Base-by-base conservation (phyloP, 2,888 invertebrate genomes). In the Aleiodes alternator region DNA sequence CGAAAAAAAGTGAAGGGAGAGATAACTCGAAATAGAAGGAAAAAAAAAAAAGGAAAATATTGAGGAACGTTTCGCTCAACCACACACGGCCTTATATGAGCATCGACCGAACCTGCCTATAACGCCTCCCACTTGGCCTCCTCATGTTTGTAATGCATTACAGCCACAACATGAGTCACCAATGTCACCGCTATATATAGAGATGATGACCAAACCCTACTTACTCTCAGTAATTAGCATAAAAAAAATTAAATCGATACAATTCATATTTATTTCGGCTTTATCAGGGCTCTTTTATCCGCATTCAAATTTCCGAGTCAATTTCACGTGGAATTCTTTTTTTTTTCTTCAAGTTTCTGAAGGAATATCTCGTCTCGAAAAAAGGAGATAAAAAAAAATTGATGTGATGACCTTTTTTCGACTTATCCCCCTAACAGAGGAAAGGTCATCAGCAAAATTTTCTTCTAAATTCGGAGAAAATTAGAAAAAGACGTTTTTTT, bases 121-220 rank as follows among this genome's bases (percentile, higher is more conserved):
- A 23, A 71, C 72, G 57, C 74, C 78, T 78, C 76, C 75, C 77
- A 79, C 76, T 43, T 66, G 43, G 55, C 71, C 69, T 75, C 71
- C 69, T 75, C 48, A 61, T 61, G 77, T 57, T 43, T 79, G 78
- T 79, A 73, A 81, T 73, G 77, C 76, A 80, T 78, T 81, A 79
- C 74, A 79, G 76, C 74, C 72, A 80, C 80, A 82, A 80, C 77
- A 83, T 88, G 88, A 89, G 83, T 88, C 88, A 89, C 83, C 87
- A 85, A 87, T 88, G 86, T 86, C 84, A 87, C 78, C 81, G 82
- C 87, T 88, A 89, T 88, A 87, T 87, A 88, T 89, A 88, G 86
- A 83, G 78, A 81, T 81, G 84, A 85, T 84, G 84, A 79, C 81
- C 79, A 82, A 75, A 73, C 73, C 73, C 78, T 80, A 80, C 76